phyloP scores from a whole-genome alignment of 2,888 invertebrate genomes.

The Drosophila ustulata region DNA sequence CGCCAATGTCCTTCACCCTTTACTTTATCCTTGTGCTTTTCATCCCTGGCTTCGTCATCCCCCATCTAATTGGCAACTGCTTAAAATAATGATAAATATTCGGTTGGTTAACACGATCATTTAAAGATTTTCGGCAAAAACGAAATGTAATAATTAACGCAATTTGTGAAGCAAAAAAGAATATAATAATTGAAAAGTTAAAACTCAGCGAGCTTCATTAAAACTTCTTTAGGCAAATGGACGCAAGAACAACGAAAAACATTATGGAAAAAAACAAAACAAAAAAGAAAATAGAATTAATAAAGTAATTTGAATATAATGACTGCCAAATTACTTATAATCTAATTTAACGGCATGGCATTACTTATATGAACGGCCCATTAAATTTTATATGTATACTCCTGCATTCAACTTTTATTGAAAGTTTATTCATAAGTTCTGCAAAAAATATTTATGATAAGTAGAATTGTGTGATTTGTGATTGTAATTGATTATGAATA shows the following conservation, averaged over 20 bases:
- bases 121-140: conserved; percentile 4
- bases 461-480: background rate
- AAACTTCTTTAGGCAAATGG: background rate
- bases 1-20: conserved; percentile 20
- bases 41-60: background rate
- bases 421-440: background rate
- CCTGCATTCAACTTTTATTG: background rate
- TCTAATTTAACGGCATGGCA: conserved; percentile 4
- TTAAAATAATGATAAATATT: conserved; percentile 33
- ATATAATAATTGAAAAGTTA: conserved; percentile 20
- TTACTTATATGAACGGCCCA: background rate
- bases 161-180: background rate
- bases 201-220: conserved; percentile 8
- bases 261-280: background rate
- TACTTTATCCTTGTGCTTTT: background rate
- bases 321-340: background rate
- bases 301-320: conserved; percentile 9
- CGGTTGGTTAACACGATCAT: conserved; percentile 40
- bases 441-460: background rate
- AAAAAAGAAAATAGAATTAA: background rate
- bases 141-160: conserved; percentile 13
- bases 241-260: background rate
- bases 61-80: conserved; percentile 48
- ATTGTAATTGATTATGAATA: background rate
- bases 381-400: background rate